Percentiles rank a stretch among this genome's conserved stretches.
Evolutionary conservation across 1,140 invertebrate genomes (phyloP).

Genomic region (Zaprionus africanus): DNA sequence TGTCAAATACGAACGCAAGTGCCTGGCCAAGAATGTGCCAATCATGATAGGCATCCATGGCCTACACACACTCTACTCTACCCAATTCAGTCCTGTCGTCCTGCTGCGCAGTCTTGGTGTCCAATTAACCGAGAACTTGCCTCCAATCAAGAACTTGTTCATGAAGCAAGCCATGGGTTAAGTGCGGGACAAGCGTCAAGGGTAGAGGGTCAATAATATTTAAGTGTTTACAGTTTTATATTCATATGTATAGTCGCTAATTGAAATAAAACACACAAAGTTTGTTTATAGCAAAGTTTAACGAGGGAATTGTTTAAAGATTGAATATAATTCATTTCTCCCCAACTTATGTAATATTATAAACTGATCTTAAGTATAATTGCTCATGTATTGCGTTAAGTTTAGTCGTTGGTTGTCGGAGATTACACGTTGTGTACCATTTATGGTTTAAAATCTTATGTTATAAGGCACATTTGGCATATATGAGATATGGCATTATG

Average conservation of each 20-base stretch:
- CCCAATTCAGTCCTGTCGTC: constrained; percentile 91
- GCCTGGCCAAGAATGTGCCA: constrained; percentile 94
- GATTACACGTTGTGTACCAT: constrained; percentile 10
- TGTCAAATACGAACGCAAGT: constrained; percentile 92
- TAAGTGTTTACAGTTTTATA: constrained; percentile 59
- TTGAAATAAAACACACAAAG: constrained; percentile 5
- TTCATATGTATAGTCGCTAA: constrained; percentile 3
- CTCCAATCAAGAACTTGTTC: constrained; percentile 89
- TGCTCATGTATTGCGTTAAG: neutral
- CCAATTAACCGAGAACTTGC: constrained; percentile 91
- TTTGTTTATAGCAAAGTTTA: constrained; percentile 24
- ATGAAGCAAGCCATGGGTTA: constrained; percentile 82
- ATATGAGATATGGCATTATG: constrained; percentile 46
- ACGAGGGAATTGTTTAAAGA: neutral
- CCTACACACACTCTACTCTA: constrained; percentile 93
- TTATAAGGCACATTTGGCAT: constrained; percentile 69
- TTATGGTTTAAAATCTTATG: constrained; percentile 26
- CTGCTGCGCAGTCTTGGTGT: constrained; percentile 93
- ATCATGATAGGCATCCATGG: constrained; percentile 95
- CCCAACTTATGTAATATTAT: neutral
- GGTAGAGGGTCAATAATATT: constrained; percentile 31
- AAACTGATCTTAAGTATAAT: neutral
- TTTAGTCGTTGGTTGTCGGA: constrained; percentile 28
- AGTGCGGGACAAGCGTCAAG: neutral
- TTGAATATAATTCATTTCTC: neutral